Evolutionary conservation across 2,113 vertebrate species (phyloP).

Genomic region (Hypocryptadius cinnamomeus): DNA sequence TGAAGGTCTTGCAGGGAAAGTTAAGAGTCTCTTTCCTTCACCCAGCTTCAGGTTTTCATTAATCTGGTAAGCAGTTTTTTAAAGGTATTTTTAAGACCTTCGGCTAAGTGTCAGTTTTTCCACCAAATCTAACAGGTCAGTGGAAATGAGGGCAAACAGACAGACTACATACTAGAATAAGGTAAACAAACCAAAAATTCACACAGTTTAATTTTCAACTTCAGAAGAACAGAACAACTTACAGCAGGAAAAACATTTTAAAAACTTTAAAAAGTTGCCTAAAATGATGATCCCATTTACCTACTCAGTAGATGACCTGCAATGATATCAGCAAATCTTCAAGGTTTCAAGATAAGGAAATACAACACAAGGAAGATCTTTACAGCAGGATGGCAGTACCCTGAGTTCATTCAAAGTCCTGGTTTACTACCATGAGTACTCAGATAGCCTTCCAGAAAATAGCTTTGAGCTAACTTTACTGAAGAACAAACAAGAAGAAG

Average conservation of each 20-base stretch:
- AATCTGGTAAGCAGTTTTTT: neutral
- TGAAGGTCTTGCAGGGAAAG: neutral
- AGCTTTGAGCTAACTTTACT: slow-evolving; percentile 30
- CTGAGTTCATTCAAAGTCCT: neutral
- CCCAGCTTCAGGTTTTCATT: neutral
- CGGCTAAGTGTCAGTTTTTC: neutral
- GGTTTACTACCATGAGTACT: neutral
- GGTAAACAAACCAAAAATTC: neutral
- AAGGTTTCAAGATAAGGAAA: slow-evolving; percentile 36
- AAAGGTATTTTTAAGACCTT: neutral
- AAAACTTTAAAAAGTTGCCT: neutral
- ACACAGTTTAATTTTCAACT: neutral
- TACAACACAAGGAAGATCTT: neutral
- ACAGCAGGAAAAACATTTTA: neutral
- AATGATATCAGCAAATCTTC: neutral
- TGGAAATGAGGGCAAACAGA: neutral
- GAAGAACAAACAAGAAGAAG: slow-evolving; percentile 35
- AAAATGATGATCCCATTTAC: neutral
- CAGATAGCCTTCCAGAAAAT: neutral
- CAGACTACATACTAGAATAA: neutral
- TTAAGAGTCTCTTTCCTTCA: neutral
- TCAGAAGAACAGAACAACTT: neutral
- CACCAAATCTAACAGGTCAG: neutral
- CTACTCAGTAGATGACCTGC: neutral
- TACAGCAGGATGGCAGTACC: slow-evolving; percentile 1